Conservation (phyloP, 2,888 invertebrate species). For the Lysandra bellargus region DNA sequence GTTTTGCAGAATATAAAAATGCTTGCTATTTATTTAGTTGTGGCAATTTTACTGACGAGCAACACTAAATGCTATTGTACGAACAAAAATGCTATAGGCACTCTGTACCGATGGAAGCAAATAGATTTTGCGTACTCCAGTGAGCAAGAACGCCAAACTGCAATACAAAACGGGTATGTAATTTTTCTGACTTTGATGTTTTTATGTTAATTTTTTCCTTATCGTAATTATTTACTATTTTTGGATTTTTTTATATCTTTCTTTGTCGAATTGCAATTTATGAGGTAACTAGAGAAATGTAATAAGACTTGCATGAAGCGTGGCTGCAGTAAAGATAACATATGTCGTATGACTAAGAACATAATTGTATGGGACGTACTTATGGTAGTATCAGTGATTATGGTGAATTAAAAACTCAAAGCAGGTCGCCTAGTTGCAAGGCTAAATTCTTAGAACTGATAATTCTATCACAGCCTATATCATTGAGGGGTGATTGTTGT, state of each 20-base stretch:
- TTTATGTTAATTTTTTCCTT: not conserved
- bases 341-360: not conserved
- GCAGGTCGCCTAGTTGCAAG: not conserved
- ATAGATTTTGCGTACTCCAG: conserved; percentile 63
- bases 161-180: conserved; percentile 58
- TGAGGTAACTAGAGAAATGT: too few relatives aligned
- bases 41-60: conserved; percentile 41
- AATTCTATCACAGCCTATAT: not conserved
- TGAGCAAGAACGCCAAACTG: conserved; percentile 49
- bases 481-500: conserved; percentile 1
- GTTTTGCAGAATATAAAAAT: conserved; percentile 42
- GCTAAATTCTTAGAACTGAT: not conserved
- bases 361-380: not conserved
- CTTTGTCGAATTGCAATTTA: too few relatives aligned
- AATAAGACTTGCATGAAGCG: not conserved
- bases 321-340: too few relatives aligned
- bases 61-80: conserved; percentile 35
- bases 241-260: too few relatives aligned
- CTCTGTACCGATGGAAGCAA: conserved; percentile 72
- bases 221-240: too few relatives aligned
- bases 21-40: conserved; percentile 40
- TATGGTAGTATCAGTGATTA: not conserved
- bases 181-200: not conserved
- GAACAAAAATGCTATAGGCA: conserved; percentile 55
- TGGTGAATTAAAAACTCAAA: not conserved